Conservation (phyloP, 92 coral and sea anemone species). For the Bergia sp. region DNA sequence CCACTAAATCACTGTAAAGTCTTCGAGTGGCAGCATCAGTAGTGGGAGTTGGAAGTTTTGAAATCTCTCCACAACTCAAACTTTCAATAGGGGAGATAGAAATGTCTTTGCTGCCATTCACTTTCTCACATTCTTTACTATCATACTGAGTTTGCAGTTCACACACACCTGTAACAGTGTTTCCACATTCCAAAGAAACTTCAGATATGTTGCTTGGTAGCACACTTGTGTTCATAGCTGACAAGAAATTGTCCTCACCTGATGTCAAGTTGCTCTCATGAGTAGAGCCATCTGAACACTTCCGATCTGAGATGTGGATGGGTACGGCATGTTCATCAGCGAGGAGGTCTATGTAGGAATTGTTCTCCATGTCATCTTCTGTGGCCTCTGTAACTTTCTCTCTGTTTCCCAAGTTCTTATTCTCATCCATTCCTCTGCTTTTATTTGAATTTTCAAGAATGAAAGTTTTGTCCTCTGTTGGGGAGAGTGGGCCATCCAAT, state of each 20-base stretch:
- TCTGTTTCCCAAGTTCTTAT: background rate
- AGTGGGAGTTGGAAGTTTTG: background rate
- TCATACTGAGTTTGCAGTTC: background rate
- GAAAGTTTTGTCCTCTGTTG: background rate
- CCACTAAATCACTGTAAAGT: conserved; percentile 60
- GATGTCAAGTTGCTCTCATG: conserved; percentile 13
- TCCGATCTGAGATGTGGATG: conserved; percentile 77
- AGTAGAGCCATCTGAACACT: conserved; percentile 20
- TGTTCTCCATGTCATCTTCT: background rate
- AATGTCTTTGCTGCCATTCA: conserved; percentile 1
- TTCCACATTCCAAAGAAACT: background rate
- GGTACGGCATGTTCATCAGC: conserved; percentile 69
- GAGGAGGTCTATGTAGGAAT: conserved; percentile 74
- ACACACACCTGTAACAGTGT: background rate
- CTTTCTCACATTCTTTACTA: background rate
- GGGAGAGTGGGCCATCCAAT: background rate
- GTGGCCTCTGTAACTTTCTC: background rate
- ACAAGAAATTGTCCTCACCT: conserved; percentile 22
- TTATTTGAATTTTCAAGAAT: background rate
- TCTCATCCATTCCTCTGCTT: background rate
- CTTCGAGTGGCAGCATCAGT: conserved; percentile 50
- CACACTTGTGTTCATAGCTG: background rate
- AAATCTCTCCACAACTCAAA: background rate
- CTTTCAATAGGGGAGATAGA: background rate
- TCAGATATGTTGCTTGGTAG: background rate